Conservation (phyloP, 2,797 vertebrate genomes). For the Sternarchorhynchus goeldii region DNA sequence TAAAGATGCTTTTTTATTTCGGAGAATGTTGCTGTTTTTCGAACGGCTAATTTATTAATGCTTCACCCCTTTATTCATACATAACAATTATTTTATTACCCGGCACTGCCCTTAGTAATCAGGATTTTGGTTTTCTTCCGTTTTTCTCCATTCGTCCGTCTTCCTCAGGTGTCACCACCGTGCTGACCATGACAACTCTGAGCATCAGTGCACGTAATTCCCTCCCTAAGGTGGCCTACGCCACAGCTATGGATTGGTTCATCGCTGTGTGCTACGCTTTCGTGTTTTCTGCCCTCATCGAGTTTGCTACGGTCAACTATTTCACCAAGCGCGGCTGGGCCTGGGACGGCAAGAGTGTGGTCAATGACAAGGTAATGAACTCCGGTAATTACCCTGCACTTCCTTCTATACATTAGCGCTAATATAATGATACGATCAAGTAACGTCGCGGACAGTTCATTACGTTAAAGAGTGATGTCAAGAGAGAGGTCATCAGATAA, state of each 20-base stretch:
- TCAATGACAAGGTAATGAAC: slow-evolving; percentile 91
- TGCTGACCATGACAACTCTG: slow-evolving; percentile 96
- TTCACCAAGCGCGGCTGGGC: slow-evolving; percentile 99
- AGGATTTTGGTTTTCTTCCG: slow-evolving; percentile 1
- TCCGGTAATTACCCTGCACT: slow-evolving; percentile 16
- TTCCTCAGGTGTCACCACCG: slow-evolving; percentile 91
- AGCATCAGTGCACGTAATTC: slow-evolving; percentile 98
- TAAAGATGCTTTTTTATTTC: slow-evolving; percentile 24
- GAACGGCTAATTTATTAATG: slow-evolving; percentile 34
- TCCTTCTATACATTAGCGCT: neutral
- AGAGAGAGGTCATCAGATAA: neutral
- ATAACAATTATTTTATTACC: slow-evolving; percentile 32
- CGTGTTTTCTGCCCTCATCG: slow-evolving; percentile 96
- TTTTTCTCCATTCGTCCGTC: slow-evolving; percentile 15
- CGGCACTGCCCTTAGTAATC: neutral
- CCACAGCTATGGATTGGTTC: slow-evolving; percentile 99
- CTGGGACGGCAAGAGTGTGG: slow-evolving; percentile 97
- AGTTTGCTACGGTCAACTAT: slow-evolving; percentile 98
- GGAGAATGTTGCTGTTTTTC: slow-evolving; percentile 27
- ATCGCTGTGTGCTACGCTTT: slow-evolving; percentile 98
- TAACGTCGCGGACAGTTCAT: neutral
- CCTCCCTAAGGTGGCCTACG: slow-evolving; percentile 97
- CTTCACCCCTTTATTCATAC: slow-evolving; percentile 24
- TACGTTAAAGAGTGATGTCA: slow-evolving; percentile 5
- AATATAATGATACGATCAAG: slow-evolving; percentile 2